Percentiles rank a stretch among this genome's conserved stretches.
Conservation (phyloP, 64 coral and sea anemone species). For the Stichodactyla mertensii region DNA sequence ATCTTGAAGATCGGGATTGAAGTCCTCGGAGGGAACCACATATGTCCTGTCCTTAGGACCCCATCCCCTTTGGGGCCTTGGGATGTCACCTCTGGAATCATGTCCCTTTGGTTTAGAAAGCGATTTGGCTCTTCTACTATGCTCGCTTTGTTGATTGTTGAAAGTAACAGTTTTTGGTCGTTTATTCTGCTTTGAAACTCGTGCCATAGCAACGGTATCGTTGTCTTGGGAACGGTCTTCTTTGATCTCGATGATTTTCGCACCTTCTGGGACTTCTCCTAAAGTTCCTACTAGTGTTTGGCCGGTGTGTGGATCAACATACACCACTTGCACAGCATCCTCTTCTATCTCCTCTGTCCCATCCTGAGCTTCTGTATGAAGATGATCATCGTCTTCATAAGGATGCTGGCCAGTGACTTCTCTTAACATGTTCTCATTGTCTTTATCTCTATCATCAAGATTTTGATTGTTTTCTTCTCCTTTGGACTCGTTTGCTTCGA, state of each 20-base stretch:
- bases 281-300: constrained; percentile 28
- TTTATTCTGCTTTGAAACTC: not conserved
- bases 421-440: not conserved
- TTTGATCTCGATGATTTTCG: constrained; percentile 40
- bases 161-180: constrained; percentile 13
- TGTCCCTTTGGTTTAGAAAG: not conserved
- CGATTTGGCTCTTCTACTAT: not conserved
- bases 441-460: not conserved
- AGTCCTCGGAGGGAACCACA: constrained; percentile 55
- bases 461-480: not conserved
- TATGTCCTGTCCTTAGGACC: not conserved
- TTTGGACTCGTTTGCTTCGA: not conserved
- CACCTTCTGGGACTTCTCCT: constrained; percentile 52
- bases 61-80: constrained; percentile 11
- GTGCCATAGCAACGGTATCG: not conserved
- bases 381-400: not conserved
- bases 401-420: not conserved
- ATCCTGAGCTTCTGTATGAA: not conserved
- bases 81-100: not conserved
- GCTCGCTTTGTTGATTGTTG: not conserved
- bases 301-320: constrained; percentile 59
- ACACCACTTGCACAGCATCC: not conserved
- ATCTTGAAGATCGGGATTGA: not conserved
- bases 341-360: not conserved
- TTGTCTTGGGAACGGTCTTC: not conserved